Percentiles rank a stretch among this genome's conserved stretches.
These are phyloP conservation scores for Sebastes umbrosus DNA, from an alignment of 2,797 vertebrate species.

Conservation along the genomic window DNA sequence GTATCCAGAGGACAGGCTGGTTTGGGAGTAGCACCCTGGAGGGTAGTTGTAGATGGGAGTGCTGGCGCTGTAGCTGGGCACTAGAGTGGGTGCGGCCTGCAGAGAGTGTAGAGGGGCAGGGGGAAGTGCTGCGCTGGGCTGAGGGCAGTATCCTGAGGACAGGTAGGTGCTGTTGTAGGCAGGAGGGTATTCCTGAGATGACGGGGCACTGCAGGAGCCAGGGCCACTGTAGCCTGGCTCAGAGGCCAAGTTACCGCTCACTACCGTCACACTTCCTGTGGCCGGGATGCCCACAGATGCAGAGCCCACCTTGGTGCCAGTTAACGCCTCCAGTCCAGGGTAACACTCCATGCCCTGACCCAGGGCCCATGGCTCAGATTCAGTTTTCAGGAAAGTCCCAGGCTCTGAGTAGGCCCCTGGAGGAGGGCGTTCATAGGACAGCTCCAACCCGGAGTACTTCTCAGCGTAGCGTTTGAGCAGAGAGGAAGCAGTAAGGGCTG, in stretches of 20 bases:
- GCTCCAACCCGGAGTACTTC: constrained; percentile 92
- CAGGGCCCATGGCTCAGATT: constrained; percentile 89
- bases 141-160: constrained; percentile 89
- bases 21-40: constrained; percentile 84
- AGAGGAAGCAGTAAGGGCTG: constrained; percentile 94
- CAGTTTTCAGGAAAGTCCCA: constrained; percentile 88
- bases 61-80: constrained; percentile 85
- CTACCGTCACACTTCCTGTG: constrained; percentile 84
- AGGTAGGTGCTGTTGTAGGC: constrained; percentile 89
- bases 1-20: constrained; percentile 81
- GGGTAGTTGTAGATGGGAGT: constrained; percentile 89
- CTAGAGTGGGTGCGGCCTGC: constrained; percentile 80
- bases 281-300: constrained; percentile 75
- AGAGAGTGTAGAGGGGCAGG: constrained; percentile 82
- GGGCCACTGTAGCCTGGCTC: constrained; percentile 67
- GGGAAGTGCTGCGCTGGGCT: constrained; percentile 83
- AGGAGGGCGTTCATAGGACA: constrained; percentile 87
- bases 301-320: constrained; percentile 78
- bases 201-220: constrained; percentile 66
- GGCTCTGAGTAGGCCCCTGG: constrained; percentile 82
- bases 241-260: constrained; percentile 74
- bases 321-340: constrained; percentile 86
- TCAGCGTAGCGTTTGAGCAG: constrained; percentile 95
- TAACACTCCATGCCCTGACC: constrained; percentile 84
- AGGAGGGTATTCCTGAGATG: constrained; percentile 88